A percentile compares a stretch with the other conserved stretches of the same genome.
Evolutionary conservation across 1,140 invertebrate genomes (phyloP).

Genomic region (Zaprionus nigranus): DNA sequence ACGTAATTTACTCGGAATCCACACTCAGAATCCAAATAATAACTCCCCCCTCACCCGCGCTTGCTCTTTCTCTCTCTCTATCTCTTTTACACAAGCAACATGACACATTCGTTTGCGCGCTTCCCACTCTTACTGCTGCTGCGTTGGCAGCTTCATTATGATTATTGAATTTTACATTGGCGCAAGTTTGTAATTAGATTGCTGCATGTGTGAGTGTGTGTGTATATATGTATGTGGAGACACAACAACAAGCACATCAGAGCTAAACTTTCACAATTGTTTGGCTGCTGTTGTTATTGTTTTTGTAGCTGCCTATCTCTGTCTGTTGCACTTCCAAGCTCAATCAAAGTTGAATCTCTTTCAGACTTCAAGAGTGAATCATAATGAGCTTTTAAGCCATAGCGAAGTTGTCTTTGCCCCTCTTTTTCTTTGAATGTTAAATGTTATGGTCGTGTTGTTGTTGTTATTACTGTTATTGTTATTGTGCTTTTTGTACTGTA

Average conservation of each 20-base stretch:
- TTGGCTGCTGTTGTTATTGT: constrained; percentile 10
- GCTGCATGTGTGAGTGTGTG: constrained; percentile 34
- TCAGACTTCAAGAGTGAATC: constrained; percentile 21
- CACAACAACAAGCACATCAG: constrained; percentile 16
- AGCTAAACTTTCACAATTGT: constrained; percentile 41
- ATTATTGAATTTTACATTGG: constrained; percentile 44
- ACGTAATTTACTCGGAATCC: background rate
- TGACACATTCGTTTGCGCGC: constrained; percentile 7
- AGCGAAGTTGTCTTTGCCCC: constrained; percentile 30
- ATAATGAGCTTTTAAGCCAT: constrained; percentile 29
- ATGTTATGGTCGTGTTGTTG: constrained; percentile 18
- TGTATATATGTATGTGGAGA: constrained; percentile 9
- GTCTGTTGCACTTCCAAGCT: constrained; percentile 13
- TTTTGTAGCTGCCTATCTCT: background rate
- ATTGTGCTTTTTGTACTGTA: constrained; percentile 1
- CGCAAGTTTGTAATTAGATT: constrained; percentile 42
- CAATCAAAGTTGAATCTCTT: constrained; percentile 23
- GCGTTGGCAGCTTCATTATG: constrained; percentile 37
- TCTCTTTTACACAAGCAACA: constrained; percentile 12
- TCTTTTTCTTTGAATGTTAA: constrained; percentile 28
- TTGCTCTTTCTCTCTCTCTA: background rate
- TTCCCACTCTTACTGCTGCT: constrained; percentile 17
- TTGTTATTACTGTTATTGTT: constrained; percentile 25
- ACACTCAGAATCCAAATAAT: background rate
- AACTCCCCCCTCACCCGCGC: background rate